Conservation (phyloP, 2,797 vertebrate genomes). For the Tadarida brasiliensis region DNA sequence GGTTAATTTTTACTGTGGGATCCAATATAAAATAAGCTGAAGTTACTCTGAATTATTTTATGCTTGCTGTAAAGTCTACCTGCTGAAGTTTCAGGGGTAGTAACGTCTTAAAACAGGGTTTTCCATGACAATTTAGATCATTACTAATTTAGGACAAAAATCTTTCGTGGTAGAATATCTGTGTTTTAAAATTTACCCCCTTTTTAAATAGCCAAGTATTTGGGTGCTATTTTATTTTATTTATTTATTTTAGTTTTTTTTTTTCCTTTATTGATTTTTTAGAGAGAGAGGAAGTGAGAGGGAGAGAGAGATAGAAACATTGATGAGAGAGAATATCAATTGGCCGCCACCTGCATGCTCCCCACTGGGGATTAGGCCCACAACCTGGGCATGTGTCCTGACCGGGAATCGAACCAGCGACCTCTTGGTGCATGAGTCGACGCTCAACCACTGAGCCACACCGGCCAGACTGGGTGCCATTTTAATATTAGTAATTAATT, state of each 20-base stretch:
- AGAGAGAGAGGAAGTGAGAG: no score
- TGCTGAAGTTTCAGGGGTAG: slow-evolving; percentile 64
- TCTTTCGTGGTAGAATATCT: slow-evolving; percentile 11
- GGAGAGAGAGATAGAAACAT: no score
- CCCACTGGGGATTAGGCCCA: no score
- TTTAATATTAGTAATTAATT: slow-evolving; percentile 80
- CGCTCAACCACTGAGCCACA: no score
- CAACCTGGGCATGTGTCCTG: no score
- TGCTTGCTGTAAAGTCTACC: slow-evolving; percentile 45
- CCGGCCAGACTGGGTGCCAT: slow-evolving; percentile 77
- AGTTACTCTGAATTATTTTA: slow-evolving; percentile 72
- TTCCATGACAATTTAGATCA: slow-evolving; percentile 57
- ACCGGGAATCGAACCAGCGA: no score
- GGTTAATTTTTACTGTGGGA: slow-evolving; percentile 67
- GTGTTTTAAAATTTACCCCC: slow-evolving; percentile 71
- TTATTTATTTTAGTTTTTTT: no score
- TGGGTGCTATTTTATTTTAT: slow-evolving; percentile 79
- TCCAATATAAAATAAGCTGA: slow-evolving; percentile 23
- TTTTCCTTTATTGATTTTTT: no score
- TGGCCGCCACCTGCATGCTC: no score
- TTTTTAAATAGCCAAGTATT: slow-evolving; percentile 71
- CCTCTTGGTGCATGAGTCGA: no score
- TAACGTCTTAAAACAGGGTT: slow-evolving; percentile 58
- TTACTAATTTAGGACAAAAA: background rate
- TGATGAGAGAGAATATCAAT: no score